A percentile compares a stretch with the other conserved stretches of the same genome.
Conservation (phyloP, 2,888 invertebrate species). For the Ectropis crepuscularia region DNA sequence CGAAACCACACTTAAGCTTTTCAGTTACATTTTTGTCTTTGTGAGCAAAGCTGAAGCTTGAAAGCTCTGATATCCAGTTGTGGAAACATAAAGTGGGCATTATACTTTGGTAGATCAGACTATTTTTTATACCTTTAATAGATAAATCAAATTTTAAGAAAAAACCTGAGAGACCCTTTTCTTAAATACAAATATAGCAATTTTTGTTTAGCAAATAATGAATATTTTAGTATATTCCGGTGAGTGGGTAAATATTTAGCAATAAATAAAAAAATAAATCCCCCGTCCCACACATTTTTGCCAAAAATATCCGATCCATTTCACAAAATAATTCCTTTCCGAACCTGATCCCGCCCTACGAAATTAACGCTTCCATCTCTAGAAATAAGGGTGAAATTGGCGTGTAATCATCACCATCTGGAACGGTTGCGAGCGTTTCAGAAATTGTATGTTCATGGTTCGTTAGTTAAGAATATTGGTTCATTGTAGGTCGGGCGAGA, state of each 20-base stretch:
- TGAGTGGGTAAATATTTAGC: background rate
- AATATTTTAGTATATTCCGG: too few relatives aligned
- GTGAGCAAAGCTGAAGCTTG: too few relatives aligned
- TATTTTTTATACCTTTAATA: too few relatives aligned
- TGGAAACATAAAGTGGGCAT: too few relatives aligned
- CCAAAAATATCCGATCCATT: conserved; percentile 43
- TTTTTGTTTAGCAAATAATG: too few relatives aligned
- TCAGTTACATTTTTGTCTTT: too few relatives aligned
- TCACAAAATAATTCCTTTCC: conserved; percentile 37
- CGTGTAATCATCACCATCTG: conserved; percentile 73
- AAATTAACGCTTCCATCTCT: conserved; percentile 55
- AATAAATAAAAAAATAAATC: conserved; percentile 3
- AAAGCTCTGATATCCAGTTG: too few relatives aligned
- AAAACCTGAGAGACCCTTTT: too few relatives aligned
- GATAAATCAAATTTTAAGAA: too few relatives aligned
- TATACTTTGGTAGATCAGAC: too few relatives aligned
- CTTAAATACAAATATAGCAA: too few relatives aligned
- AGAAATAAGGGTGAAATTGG: conserved; percentile 69
- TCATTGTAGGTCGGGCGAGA: conserved; percentile 61
- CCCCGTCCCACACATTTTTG: conserved; percentile 21
- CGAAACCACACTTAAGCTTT: too few relatives aligned
- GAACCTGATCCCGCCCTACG: conserved; percentile 37
- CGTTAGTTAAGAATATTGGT: conserved; percentile 71
- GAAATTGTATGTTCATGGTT: conserved; percentile 69
- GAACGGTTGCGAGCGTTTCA: conserved; percentile 57